These are phyloP conservation scores for Lamprotornis superbus DNA, from an alignment of 2,113 vertebrate genomes.

Conservation along the genomic window DNA sequence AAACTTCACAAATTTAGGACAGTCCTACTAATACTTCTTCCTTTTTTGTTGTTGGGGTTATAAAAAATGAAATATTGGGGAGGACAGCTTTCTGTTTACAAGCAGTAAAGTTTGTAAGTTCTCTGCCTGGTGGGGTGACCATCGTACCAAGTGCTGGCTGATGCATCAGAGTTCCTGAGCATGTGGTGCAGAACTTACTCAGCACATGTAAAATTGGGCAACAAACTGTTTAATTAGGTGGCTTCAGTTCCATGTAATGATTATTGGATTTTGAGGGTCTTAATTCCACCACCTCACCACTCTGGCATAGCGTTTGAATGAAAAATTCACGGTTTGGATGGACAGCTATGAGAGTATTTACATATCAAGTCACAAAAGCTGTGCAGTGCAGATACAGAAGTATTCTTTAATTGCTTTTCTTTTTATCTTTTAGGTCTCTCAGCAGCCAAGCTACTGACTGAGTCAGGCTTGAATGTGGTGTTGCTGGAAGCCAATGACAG, in stretches of 20 bases:
- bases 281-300: neutral
- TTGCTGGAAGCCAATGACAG: conserved; percentile 92
- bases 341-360: neutral
- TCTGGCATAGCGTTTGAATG: neutral
- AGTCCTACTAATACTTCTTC: neutral
- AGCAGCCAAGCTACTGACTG: conserved; percentile 88
- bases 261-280: neutral
- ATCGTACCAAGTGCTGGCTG: neutral
- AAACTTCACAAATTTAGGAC: neutral
- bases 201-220: neutral
- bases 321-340: neutral
- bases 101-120: neutral
- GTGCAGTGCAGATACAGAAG: neutral
- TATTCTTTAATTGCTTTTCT: neutral
- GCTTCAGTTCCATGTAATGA: neutral
- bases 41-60: neutral
- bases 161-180: neutral
- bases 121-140: neutral
- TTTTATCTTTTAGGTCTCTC: conserved; percentile 82
- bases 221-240: neutral
- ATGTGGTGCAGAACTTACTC: neutral
- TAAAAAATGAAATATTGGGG: neutral
- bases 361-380: neutral
- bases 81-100: neutral
- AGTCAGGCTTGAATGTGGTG: conserved; percentile 86